Base-by-base conservation (phyloP, 2,113 vertebrate genomes). In the Amia ocellicauda region DNA sequence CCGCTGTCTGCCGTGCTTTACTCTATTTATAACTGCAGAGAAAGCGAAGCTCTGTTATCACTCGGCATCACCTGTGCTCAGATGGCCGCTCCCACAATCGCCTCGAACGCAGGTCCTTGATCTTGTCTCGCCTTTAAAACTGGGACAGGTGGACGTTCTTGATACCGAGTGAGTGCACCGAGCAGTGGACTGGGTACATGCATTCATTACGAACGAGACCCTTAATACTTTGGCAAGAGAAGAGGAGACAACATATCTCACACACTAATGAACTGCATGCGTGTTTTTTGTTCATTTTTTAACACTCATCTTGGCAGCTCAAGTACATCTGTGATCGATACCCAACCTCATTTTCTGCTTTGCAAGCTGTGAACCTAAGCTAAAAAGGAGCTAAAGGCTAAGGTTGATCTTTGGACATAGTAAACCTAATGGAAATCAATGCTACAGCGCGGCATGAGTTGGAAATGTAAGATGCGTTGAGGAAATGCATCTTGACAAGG, bases 371-470 rank as follows among this genome's bases (percentile, higher is more conserved):
- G 45, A 47, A 47, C 45, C 45, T 47, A 47, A 47, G 43, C 43
- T 47, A 36, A 47, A 47, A 47, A 47, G 45, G 45, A 47, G 45
- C 45, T 47, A 47, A 47, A 47, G 45, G 45, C 45, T 47, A 47
- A 47, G 14, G 4, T 47, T 16, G 45, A 47, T 47, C n/a, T 17
- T 16, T 3, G 14, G 45, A 47, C 45, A 47, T 11, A 47, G n/a
- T 17, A 19, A 47, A 47, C 16, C n/a, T 47, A 47, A 47, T 3
- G 16, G 45, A 47, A 47, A 47, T 47, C 45, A 47, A 47, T 47
- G 10, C n/a, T 17, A 47, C 13, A 47, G 45, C 45, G n/a, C 45
- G n/a, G n/a, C n/a, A 47, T 47, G n/a, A 16, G 11, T 36, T 11
- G 11, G 31, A 36, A 11, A 36, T 36, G 31, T 36, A 36, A 36